These are phyloP conservation scores for Oreochromis grahami DNA, from an alignment of 2,797 vertebrate species.

Conservation along the genomic window DNA sequence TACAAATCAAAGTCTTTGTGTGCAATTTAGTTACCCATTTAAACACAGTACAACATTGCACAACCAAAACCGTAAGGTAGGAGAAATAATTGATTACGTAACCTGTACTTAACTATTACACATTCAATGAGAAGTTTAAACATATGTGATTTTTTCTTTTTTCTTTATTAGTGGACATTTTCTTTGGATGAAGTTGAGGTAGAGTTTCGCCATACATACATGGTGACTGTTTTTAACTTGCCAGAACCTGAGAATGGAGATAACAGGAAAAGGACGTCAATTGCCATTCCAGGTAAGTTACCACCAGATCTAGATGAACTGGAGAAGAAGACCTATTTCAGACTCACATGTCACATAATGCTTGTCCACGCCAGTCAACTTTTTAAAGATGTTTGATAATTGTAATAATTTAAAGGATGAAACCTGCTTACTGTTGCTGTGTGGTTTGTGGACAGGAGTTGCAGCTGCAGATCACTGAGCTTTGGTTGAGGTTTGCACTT, in stretches of 20 bases:
- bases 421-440: neutral
- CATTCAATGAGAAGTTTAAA: neutral
- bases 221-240: constrained; percentile 60
- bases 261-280: neutral
- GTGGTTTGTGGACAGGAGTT: neutral
- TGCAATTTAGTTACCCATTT: constrained; percentile 55
- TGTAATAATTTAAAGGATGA: neutral
- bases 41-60: accelerated
- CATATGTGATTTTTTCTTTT: neutral
- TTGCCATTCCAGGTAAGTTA: constrained; percentile 61
- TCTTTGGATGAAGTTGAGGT: constrained; percentile 55
- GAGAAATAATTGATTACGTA: neutral
- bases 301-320: neutral
- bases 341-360: neutral
- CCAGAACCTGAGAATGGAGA: constrained; percentile 42
- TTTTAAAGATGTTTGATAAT: neutral
- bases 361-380: neutral
- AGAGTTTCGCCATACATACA: constrained; percentile 56
- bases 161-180: constrained; percentile 67
- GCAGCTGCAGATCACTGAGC: neutral
- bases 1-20: constrained; percentile 61
- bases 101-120: neutral
- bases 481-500: neutral
- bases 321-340: neutral
- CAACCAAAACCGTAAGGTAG: constrained; percentile 10